These are phyloP conservation scores for Neosilurus hyrtlii DNA, from an alignment of 2,797 vertebrate genomes.

Conservation along the genomic window DNA sequence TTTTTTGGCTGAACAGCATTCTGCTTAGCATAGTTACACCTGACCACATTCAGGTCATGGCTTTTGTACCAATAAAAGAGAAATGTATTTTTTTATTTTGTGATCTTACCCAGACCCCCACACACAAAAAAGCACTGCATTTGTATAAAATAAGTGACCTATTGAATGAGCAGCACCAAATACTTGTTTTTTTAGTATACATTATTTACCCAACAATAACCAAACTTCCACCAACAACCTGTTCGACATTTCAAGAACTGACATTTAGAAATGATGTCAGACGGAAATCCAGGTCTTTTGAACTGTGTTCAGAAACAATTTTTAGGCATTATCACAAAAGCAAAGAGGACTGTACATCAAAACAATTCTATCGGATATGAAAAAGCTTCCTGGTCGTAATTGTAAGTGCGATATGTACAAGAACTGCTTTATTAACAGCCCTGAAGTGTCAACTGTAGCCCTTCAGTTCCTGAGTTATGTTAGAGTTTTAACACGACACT, in stretches of 20 bases:
- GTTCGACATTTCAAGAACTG: neutral
- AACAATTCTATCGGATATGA: neutral
- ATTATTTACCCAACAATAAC: neutral
- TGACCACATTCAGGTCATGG: neutral
- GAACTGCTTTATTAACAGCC: neutral
- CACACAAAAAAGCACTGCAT: neutral
- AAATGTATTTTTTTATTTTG: neutral
- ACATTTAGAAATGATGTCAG: neutral
- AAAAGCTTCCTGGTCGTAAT: neutral
- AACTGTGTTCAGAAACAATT: neutral
- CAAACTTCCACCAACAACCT: neutral
- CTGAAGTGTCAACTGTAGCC: neutral
- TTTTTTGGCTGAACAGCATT: constrained; percentile 2
- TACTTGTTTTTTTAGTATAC: neutral
- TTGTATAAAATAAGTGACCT: neutral
- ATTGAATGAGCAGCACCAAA: constrained; percentile 5
- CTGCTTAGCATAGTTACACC: neutral
- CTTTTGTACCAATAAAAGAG: neutral
- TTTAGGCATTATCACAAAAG: neutral
- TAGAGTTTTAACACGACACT: neutral
- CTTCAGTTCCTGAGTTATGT: neutral
- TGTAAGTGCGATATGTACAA: neutral
- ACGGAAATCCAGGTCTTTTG: neutral
- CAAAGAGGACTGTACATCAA: neutral
- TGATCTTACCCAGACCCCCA: too few relatives aligned